Conservation (phyloP, 2,888 invertebrate genomes). For the Nebria salina region DNA sequence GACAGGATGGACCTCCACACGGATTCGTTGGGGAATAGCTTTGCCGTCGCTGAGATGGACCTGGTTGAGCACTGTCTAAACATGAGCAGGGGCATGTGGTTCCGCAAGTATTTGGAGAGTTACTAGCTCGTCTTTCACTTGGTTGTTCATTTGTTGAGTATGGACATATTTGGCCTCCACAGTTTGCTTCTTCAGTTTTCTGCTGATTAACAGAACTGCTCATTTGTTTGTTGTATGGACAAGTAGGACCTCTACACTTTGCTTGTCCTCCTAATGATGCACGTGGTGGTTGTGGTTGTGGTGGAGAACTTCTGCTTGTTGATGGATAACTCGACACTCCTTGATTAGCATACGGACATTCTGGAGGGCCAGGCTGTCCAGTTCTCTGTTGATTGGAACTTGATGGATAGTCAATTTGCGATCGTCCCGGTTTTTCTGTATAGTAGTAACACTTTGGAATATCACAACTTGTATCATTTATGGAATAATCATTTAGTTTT, state of each 20-base stretch:
- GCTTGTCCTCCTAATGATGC: not conserved
- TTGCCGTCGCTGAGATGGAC: not conserved
- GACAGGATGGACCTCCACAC: conserved; percentile 52
- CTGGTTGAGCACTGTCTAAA: not conserved
- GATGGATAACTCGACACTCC: no score
- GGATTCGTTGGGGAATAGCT: conserved; percentile 54
- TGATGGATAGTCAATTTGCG: no score
- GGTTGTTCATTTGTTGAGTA: not conserved
- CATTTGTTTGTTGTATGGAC: not conserved
- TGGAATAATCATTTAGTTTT: no score
- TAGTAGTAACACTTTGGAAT: no score
- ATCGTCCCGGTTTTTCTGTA: no score
- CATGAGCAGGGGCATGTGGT: not conserved
- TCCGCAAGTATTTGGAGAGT: not conserved
- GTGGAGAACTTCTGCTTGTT: not conserved
- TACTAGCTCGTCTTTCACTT: not conserved
- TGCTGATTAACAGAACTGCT: not conserved
- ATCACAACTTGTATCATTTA: no score
- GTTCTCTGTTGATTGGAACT: no score
- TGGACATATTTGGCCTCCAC: conserved; percentile 11
- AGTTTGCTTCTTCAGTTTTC: not conserved
- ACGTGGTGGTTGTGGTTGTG: not conserved
- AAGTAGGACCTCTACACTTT: not conserved
- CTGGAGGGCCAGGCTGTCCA: not conserved
- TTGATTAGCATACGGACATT: not conserved